Conservation (phyloP, 2,113 vertebrate species). For the Oncorhynchus tshawytscha region DNA sequence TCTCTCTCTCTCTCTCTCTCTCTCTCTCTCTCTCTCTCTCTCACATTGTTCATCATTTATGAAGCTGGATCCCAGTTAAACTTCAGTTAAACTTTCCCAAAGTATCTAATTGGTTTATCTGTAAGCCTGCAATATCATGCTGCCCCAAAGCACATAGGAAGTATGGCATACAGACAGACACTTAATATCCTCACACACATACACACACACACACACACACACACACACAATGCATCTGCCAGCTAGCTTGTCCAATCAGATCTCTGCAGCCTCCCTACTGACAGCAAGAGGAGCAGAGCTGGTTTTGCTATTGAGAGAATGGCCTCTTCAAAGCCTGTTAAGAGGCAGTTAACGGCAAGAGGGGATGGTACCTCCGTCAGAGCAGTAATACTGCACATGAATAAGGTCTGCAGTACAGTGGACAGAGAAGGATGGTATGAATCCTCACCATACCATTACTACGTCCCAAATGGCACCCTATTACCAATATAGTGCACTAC, state of each 20-base stretch:
- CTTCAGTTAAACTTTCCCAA: slow-evolving; percentile 33
- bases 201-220: no score
- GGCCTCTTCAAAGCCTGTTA: slow-evolving; percentile 58
- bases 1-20: background rate
- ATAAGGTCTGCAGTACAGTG: no score
- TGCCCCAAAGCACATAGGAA: slow-evolving; percentile 22
- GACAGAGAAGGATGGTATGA: no score
- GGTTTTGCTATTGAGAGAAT: slow-evolving; percentile 22
- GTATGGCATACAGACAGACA: slow-evolving; percentile 24
- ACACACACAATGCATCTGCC: no score
- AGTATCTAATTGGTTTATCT: slow-evolving; percentile 63
- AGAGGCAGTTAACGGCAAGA: slow-evolving; percentile 36
- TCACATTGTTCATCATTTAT: slow-evolving; percentile 59
- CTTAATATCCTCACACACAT: background rate
- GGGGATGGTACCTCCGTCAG: slow-evolving; percentile 37
- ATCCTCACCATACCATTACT: no score
- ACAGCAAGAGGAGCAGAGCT: slow-evolving; percentile 31
- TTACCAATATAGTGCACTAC: no score
- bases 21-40: no score
- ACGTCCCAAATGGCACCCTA: no score
- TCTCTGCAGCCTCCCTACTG: no score
- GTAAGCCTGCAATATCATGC: slow-evolving; percentile 32
- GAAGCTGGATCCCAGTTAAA: slow-evolving; percentile 52
- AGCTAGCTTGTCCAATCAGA: no score
- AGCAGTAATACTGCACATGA: no score